Conservation (phyloP, 2,888 invertebrate genomes). For the Danaus chrysippus region DNA sequence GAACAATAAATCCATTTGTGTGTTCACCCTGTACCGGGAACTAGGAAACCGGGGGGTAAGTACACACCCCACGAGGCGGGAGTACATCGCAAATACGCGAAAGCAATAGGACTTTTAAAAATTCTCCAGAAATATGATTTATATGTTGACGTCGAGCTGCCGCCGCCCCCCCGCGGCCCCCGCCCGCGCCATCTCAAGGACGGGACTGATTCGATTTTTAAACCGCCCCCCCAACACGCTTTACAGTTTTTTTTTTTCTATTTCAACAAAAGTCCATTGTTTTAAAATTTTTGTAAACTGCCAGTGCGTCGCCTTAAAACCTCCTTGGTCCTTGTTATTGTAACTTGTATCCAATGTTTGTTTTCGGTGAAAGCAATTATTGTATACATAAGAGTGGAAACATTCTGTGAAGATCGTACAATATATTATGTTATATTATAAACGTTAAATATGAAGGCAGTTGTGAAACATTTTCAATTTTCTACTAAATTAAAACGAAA, state of each 20-base stretch:
- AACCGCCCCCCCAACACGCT: slow-evolving; percentile 51
- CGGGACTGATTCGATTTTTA: slow-evolving; percentile 79
- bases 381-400: not conserved
- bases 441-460: slow-evolving; percentile 23
- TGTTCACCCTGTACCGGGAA: slow-evolving; percentile 58
- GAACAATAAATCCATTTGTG: slow-evolving; percentile 3
- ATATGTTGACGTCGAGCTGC: slow-evolving; percentile 76
- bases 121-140: slow-evolving; percentile 80
- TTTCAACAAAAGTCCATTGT: slow-evolving; percentile 38
- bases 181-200: slow-evolving; percentile 67
- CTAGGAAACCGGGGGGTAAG: slow-evolving; percentile 79
- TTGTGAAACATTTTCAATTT: slow-evolving; percentile 29
- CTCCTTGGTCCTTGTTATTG: not conserved
- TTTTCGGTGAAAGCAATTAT: not conserved
- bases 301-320: slow-evolving; percentile 7
- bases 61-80: slow-evolving; percentile 69
- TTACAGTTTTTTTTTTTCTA: slow-evolving; percentile 21
- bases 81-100: slow-evolving; percentile 80
- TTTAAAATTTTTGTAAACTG: slow-evolving; percentile 32
- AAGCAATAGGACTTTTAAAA: slow-evolving; percentile 80
- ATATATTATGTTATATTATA: slow-evolving; percentile 8
- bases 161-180: slow-evolving; percentile 60
- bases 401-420: not conserved
- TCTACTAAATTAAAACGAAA: slow-evolving; percentile 30
- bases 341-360: not conserved